Evolutionary conservation across 2,797 vertebrate species (phyloP).

Genomic region (Melanotaenia nigrans): DNA sequence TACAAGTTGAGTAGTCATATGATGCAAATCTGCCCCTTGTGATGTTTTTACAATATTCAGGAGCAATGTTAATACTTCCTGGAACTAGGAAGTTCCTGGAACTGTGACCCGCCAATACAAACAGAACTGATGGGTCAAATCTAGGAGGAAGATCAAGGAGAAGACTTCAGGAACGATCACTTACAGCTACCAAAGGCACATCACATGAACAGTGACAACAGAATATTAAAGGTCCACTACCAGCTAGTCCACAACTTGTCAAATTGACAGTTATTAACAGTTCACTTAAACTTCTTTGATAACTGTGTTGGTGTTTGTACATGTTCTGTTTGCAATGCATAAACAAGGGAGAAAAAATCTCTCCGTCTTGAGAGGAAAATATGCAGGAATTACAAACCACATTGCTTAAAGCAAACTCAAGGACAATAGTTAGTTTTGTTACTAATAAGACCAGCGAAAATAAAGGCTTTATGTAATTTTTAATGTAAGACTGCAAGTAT

Average conservation of each 20-base stretch:
- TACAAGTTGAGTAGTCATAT: constrained; percentile 80
- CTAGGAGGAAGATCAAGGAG: constrained; percentile 43
- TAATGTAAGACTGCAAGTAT: background rate
- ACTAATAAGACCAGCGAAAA: background rate
- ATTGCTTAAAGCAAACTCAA: background rate
- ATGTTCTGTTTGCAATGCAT: background rate
- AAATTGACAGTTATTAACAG: no score
- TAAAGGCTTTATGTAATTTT: background rate
- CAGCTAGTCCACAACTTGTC: background rate
- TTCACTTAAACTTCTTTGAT: background rate
- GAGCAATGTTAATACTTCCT: constrained; percentile 54
- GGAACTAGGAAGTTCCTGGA: constrained; percentile 39
- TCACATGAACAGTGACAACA: constrained; percentile 48
- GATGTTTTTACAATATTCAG: constrained; percentile 47
- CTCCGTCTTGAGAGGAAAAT: background rate
- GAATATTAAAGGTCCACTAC: constrained; percentile 10
- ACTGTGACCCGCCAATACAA: constrained; percentile 36
- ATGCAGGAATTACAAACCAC: background rate
- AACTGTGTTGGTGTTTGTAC: background rate
- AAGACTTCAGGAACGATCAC: constrained; percentile 28
- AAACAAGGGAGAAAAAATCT: background rate
- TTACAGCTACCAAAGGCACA: constrained; percentile 38
- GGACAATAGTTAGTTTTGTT: background rate
- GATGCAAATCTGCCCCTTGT: constrained; percentile 60
- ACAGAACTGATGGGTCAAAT: constrained; percentile 38